phyloP scores from a whole-genome alignment of 2,797 vertebrate species.

The Anas georgica region DNA sequence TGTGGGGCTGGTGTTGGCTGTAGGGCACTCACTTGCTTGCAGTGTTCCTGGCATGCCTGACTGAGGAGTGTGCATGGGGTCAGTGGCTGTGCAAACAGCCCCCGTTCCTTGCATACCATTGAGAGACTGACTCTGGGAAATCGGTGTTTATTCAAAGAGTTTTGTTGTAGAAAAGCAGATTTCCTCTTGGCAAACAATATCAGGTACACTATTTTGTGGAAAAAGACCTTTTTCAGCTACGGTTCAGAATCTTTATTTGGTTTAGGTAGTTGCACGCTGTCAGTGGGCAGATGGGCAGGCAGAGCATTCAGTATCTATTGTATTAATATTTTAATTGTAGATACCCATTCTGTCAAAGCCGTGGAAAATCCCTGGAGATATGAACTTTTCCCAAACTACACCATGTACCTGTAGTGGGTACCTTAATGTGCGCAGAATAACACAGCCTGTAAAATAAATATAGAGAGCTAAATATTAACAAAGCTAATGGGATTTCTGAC shows the following conservation, averaged over 20 bases:
- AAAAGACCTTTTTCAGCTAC: neutral
- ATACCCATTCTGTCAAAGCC: neutral
- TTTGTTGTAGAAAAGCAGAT: neutral
- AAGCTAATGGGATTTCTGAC: constrained; percentile 2
- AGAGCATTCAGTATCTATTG: neutral
- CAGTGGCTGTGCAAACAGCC: neutral
- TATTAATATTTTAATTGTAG: neutral
- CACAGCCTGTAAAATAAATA: neutral
- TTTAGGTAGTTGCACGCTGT: neutral
- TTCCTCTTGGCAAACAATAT: neutral
- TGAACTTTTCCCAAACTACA: neutral
- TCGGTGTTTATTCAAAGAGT: neutral
- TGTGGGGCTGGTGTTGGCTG: neutral
- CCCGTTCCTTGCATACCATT: neutral
- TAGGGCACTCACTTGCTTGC: rapidly evolving
- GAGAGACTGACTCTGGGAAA: neutral
- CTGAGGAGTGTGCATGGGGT: neutral
- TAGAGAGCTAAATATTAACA: constrained; percentile 38
- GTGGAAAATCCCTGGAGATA: neutral
- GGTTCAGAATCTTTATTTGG: neutral
- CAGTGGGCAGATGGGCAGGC: neutral
- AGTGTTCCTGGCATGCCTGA: neutral
- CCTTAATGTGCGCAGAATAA: neutral
- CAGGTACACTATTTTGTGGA: neutral
- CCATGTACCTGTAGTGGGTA: neutral